phyloP scores from a whole-genome alignment of 2,888 invertebrate genomes.

The Athalia circularis region DNA sequence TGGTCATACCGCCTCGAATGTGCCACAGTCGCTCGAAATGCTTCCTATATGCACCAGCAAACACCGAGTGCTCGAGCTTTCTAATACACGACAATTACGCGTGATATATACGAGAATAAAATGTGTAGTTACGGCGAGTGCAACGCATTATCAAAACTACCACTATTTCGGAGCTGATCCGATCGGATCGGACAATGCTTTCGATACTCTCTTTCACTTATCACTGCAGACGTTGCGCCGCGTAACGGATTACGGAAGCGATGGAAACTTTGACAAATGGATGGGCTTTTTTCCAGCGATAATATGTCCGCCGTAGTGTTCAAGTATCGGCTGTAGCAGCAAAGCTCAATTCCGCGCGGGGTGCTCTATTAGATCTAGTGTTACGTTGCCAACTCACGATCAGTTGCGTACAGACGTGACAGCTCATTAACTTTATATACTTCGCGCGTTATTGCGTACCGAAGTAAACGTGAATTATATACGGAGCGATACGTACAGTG shows the following conservation, averaged over 20 bases:
- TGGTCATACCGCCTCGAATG: background rate
- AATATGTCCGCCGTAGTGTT: too few relatives aligned
- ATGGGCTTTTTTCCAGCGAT: too few relatives aligned
- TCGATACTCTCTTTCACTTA: too few relatives aligned
- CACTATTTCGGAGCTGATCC: too few relatives aligned
- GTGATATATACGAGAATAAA: background rate
- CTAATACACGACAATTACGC: background rate
- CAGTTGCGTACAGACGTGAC: slow-evolving; percentile 41
- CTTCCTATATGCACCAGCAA: too few relatives aligned
- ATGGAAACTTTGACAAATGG: too few relatives aligned
- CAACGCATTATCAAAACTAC: too few relatives aligned
- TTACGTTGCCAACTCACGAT: slow-evolving; percentile 6
- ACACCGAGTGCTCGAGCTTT: slow-evolving; percentile 1
- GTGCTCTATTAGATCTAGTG: slow-evolving; percentile 42
- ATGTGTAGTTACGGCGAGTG: background rate
- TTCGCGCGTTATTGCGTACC: slow-evolving; percentile 39
- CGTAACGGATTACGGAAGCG: too few relatives aligned
- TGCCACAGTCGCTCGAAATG: background rate
- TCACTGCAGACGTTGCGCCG: too few relatives aligned
- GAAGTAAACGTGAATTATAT: background rate
- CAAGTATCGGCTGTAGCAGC: too few relatives aligned
- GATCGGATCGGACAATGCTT: too few relatives aligned
- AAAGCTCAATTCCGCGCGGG: slow-evolving; percentile 11
- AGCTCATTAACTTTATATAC: slow-evolving; percentile 45
- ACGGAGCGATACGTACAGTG: background rate